Base-by-base conservation (phyloP, 2,888 invertebrate genomes). In the Pristionchus maxplancki region DNA sequence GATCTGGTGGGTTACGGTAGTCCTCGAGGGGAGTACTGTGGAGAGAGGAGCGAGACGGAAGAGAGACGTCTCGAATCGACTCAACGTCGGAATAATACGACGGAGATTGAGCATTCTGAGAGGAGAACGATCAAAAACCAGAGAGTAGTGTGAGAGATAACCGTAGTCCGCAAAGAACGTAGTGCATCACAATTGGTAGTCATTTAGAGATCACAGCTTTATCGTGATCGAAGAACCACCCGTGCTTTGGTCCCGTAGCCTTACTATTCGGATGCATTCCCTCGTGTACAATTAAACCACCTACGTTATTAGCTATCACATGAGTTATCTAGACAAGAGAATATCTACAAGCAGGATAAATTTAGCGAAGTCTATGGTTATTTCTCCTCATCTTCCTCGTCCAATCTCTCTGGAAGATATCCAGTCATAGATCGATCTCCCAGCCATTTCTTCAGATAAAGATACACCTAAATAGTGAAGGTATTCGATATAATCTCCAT, bases 371-470 rank as follows among this genome's bases (percentile, higher is more conserved):
- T 28, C 71, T 71, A 31, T 28, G 31, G 15, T 17, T 71, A 4
- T 71, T 71, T 5, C 17, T 34, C 34, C 15, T 44, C 50, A 17
- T 83, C 82, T 20, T 83, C 82, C 24, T 82, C 53, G 8, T 83
- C 78, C 28, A 31, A 53, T 53, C 44, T 83, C 17, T 83, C 53
- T 53, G 81, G 82, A 34, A 83, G 34, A 83, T 83, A 83, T 83
- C 82, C 82, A 83, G 82, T 83, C 53, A 83, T 83, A 31, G 50
- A 53, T 24, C 82, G 53, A 83, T 83, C 82, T 34, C n/a, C 20
- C 53, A 83, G 11, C 82, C 82, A 83, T 34, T 83, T 83, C 82
- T 83, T 83, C 82, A 83, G 53, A 83, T 83, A 24, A 20, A 83
- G 53, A 50, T 37, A 83, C 34, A 83, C 82, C 82, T 83, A 28